phyloP scores from a whole-genome alignment of 2,888 invertebrate species.

The Strigamia maritima region DNA sequence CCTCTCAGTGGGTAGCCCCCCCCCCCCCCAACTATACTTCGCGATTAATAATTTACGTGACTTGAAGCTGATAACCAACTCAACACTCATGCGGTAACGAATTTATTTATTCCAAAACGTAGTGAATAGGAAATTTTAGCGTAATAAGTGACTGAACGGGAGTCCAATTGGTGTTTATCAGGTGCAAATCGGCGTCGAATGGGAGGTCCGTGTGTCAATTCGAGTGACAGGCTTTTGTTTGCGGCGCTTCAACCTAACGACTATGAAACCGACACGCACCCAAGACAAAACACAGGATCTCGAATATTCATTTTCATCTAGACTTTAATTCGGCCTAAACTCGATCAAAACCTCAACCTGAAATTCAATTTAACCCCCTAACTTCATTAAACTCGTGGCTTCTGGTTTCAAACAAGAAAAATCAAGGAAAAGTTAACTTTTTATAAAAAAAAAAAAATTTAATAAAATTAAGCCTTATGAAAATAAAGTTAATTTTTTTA shows the following conservation, averaged over 20 bases:
- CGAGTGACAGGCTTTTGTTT: conserved; percentile 23
- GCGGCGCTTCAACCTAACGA: conserved; percentile 19
- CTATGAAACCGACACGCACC: conserved; percentile 8
- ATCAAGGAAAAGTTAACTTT: not conserved
- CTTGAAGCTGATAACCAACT: not conserved
- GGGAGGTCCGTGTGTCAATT: conserved; percentile 19
- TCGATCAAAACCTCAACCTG: not conserved
- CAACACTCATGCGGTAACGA: not conserved
- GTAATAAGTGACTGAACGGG: not conserved
- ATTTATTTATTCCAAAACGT: not conserved
- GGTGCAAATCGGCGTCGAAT: conserved; percentile 23
- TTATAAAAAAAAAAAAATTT: not conserved
- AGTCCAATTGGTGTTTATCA: conserved; percentile 10
- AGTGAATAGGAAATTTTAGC: conserved; percentile 6
- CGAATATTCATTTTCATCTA: not conserved
- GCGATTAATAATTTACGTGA: conserved; percentile 2
- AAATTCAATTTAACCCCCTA: conserved; percentile 13
- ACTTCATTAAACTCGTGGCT: not conserved
- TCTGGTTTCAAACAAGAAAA: not conserved
- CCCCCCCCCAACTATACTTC: not conserved
- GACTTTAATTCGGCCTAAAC: not conserved
- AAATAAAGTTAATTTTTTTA: not conserved
- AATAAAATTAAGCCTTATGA: not conserved
- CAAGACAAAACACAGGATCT: conserved; percentile 18
- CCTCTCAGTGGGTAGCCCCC: not conserved